These are phyloP conservation scores for Neoaliturus tenellus DNA, from an alignment of 2,888 invertebrate genomes.

Conservation along the genomic window DNA sequence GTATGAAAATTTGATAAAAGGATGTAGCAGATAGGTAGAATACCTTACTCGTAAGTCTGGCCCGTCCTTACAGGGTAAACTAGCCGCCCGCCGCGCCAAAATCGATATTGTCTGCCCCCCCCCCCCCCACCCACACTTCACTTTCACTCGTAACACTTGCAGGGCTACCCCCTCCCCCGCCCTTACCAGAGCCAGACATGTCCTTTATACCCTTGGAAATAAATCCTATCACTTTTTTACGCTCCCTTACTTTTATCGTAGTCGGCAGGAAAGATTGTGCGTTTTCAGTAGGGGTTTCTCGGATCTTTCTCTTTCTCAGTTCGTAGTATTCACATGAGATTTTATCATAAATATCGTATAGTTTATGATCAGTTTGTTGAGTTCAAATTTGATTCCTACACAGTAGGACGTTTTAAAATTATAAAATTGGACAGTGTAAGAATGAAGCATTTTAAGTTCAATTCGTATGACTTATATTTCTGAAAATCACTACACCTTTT, in stretches of 20 bases:
- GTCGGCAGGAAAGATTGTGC: constrained; percentile 11
- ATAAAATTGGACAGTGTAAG: too few relatives aligned
- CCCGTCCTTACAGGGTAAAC: neutral
- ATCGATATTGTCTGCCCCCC: constrained; percentile 39
- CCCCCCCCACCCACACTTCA: constrained; percentile 33
- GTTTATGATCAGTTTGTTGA: too few relatives aligned
- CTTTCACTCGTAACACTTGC: constrained; percentile 50
- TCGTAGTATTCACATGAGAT: neutral
- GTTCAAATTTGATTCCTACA: too few relatives aligned
- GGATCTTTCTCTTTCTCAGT: neutral
- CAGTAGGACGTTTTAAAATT: too few relatives aligned
- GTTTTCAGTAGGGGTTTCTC: neutral
- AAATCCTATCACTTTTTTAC: constrained; percentile 47
- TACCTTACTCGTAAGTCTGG: too few relatives aligned
- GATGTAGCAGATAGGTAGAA: too few relatives aligned
- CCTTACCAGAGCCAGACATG: constrained; percentile 26
- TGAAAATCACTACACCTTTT: too few relatives aligned
- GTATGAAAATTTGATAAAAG: too few relatives aligned
- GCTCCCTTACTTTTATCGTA: constrained; percentile 46
- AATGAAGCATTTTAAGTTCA: too few relatives aligned
- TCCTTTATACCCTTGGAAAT: constrained; percentile 34
- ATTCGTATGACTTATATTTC: too few relatives aligned
- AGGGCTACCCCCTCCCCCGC: constrained; percentile 4
- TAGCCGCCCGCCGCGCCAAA: neutral
- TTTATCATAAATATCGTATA: too few relatives aligned